phyloP scores from a whole-genome alignment of 2,797 vertebrate species.

The Sebastes nivosus region DNA sequence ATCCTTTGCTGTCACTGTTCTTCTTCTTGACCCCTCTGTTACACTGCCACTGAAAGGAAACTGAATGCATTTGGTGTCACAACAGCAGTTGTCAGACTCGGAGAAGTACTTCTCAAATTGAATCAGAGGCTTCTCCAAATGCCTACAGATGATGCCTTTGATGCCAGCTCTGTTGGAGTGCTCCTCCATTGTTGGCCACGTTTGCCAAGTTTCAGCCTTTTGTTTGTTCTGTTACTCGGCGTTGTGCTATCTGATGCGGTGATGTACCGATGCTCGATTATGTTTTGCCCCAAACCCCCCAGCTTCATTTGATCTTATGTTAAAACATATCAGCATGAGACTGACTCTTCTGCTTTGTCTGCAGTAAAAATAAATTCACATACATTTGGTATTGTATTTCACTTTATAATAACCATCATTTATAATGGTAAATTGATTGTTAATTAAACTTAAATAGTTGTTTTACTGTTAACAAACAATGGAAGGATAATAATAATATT shows the following conservation, averaged over 20 bases:
- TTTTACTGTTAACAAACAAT: too few relatives aligned
- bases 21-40: slow-evolving; percentile 60
- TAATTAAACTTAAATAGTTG: too few relatives aligned
- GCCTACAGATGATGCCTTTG: slow-evolving; percentile 34
- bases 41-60: slow-evolving; percentile 51
- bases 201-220: background rate
- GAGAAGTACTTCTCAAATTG: slow-evolving; percentile 49
- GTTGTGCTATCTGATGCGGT: background rate
- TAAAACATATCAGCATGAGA: background rate
- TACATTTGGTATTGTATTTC: background rate
- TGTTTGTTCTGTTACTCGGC: background rate
- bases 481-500: too few relatives aligned
- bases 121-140: slow-evolving; percentile 47
- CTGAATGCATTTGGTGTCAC: slow-evolving; percentile 54
- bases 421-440: too few relatives aligned
- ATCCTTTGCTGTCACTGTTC: slow-evolving; percentile 55
- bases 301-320: background rate
- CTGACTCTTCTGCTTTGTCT: background rate
- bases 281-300: background rate
- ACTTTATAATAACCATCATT: too few relatives aligned
- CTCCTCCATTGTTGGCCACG: background rate
- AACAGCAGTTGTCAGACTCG: slow-evolving; percentile 48
- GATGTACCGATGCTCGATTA: background rate
- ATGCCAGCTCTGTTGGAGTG: slow-evolving; percentile 12
- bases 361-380: background rate